Evolutionary conservation across 2,888 invertebrate species (phyloP), one percentile per base, ranked within the genome.

Genomic region (Dicycla oo): DNA sequence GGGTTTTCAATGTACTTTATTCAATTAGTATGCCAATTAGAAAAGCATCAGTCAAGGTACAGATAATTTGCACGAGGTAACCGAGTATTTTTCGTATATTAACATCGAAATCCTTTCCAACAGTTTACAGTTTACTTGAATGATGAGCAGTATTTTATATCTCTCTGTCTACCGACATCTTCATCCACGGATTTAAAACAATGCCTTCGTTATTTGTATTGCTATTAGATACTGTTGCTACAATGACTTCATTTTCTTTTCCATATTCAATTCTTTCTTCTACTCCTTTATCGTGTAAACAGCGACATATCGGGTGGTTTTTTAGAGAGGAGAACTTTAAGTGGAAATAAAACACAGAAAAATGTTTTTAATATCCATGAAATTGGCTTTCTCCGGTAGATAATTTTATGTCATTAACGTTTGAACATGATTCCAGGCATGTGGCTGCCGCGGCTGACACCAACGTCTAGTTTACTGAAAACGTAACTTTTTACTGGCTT

Each of bases 1-100:
- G 20, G 13, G 15, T 47, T 65, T 53, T 38, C 15, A 45, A n/a
- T 43, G 53, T 60, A 40, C 40, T 53, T 72, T 34, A 38, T 64
- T 47, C 43, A 20, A 15, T 76, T 60, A 53, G 15, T 53, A 26
- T 26, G 45, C 18, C 20, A n/a, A 74, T 34, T 40, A 47, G 23
- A 40, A 30, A 47, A 18, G 20, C 18, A 53, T 58, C 43, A 26
- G 8, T 53, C 5, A 51, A 11, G 26, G 4, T 30, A 15, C 15
- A 49, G 13, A 56, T 26, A 38, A 26, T 49, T 5, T 40, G 40
- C 6, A 20, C 13, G 7, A 23, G 20, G 3, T 49, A 34, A 43
- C 8, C 0, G 11, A 26, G 40, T 38, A 56, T 56, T 13, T 38
- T 69, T 30, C 8, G 23, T 34, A 7, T 38, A 34, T 54, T 18